These are phyloP conservation scores for Huso huso DNA, from an alignment of 2,797 vertebrate genomes.

Conservation along the genomic window DNA sequence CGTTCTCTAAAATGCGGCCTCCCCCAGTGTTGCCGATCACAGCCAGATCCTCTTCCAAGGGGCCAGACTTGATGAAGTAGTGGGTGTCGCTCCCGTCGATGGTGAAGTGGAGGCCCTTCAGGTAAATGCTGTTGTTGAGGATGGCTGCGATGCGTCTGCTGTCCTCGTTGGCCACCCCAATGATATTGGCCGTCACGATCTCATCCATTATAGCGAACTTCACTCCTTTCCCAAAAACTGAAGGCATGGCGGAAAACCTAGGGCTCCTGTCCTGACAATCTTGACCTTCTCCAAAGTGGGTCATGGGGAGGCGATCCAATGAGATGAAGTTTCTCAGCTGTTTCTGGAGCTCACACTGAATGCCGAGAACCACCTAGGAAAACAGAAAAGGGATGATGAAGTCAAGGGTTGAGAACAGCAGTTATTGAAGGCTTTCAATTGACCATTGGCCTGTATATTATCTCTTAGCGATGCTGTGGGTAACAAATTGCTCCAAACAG, in stretches of 20 bases:
- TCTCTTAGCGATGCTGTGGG: too few relatives aligned
- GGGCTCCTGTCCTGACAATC: constrained; percentile 54
- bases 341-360: constrained; percentile 89
- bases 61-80: constrained; percentile 90
- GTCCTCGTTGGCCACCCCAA: constrained; percentile 93
- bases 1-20: constrained; percentile 83
- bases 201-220: constrained; percentile 83
- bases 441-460: too few relatives aligned
- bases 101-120: constrained; percentile 86
- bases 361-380: constrained; percentile 75
- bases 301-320: constrained; percentile 80
- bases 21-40: constrained; percentile 70
- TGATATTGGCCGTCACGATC: constrained; percentile 80
- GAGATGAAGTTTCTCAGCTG: constrained; percentile 89
- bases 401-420: not conserved
- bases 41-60: constrained; percentile 83
- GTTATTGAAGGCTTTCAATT: not conserved
- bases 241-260: constrained; percentile 81
- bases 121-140: constrained; percentile 78
- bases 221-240: constrained; percentile 90
- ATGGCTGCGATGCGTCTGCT: constrained; percentile 86
- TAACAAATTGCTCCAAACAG: too few relatives aligned
- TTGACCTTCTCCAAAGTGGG: constrained; percentile 47
- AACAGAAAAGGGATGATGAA: too few relatives aligned
- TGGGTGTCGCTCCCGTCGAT: constrained; percentile 86